These are phyloP conservation scores for Gryllus bimaculatus DNA, from an alignment of 1,140 invertebrate genomes.

Conservation along the genomic window DNA sequence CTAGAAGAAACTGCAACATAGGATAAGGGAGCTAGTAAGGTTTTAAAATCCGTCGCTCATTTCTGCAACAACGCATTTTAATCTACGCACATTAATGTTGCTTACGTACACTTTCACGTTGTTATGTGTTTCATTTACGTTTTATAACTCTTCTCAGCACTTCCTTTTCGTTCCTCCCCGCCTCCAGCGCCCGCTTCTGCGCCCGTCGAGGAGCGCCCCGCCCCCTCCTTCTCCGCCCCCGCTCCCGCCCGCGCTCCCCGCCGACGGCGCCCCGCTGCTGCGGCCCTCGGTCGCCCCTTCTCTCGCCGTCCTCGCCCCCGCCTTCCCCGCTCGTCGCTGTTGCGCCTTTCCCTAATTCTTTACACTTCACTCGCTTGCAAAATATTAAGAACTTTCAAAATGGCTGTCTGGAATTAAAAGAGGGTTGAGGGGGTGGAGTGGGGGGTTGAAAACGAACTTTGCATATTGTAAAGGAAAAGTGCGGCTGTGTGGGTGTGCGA, in stretches of 20 bases:
- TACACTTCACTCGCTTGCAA: conserved; percentile 17
- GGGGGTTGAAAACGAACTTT: conserved; percentile 16
- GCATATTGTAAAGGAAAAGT: conserved; percentile 20
- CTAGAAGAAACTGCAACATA: background rate
- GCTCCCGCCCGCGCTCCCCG: background rate
- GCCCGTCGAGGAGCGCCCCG: background rate
- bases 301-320: background rate
- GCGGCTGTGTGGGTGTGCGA: background rate
- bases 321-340: background rate
- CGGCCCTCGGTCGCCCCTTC: background rate
- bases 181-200: background rate
- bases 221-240: background rate
- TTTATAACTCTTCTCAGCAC: conserved; percentile 15
- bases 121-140: conserved; percentile 15
- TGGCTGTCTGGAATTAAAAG: conserved; percentile 19
- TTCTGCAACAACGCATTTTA: background rate
- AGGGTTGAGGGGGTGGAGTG: conserved; percentile 3
- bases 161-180: conserved; percentile 7
- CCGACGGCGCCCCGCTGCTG: background rate
- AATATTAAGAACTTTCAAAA: conserved; percentile 21
- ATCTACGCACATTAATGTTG: conserved; percentile 11
- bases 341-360: conserved; percentile 12
- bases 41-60: background rate
- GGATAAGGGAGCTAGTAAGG: background rate
- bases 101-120: conserved; percentile 7